Evolutionary conservation across 2,113 vertebrate genomes (phyloP), one percentile per base, ranked within the genome.

Genomic region (Catharus fuscescens): DNA sequence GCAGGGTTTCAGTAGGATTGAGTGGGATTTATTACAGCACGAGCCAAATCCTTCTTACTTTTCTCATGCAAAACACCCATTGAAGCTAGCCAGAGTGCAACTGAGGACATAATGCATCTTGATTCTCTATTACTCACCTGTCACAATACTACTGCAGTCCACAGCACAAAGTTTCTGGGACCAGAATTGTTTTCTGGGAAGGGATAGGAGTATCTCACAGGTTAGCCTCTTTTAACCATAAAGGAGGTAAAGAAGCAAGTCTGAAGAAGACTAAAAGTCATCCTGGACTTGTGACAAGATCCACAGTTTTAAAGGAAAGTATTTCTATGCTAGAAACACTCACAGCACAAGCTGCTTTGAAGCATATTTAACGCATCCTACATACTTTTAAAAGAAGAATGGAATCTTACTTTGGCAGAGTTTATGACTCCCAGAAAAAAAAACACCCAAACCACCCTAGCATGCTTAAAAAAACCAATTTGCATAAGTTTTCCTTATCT

Each of bases 361-460:
- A 89, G 73, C 86, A 87, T 81, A 90, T 92, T 95, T 95, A 91
- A 95, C 32, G 54, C 89, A 94, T 92, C 84, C 95, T 91, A 86
- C n/a, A 4, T 92, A 59, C 29, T 82, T 91, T 79, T 87, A 89
- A 69, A 93, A 91, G 88, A 86, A 95, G 80, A 95, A 93, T 76
- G 74, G 90, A 94, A 92, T 81, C 66, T 95, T 78, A 91, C 50
- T 92, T 78, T 91, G 91, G 73, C 69, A 86, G 40, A 11, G 29
- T 78, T 89, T 86, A 85, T 89, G 70, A 90, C 62, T 91, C 53
- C 18, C 25, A 74, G 60, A 17, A 77, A 90, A 84, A 78, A 90
- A 42, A 57, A 31, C 8, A 38, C 10, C 50, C 50, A 52, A 52
- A 24, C 16, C 54, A 67, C 32, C 66, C 56, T 32, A 79, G 17